Evolutionary conservation across 2,113 vertebrate species (phyloP), one percentile per base, ranked within the genome.

Genomic region (Talpa occidentalis): DNA sequence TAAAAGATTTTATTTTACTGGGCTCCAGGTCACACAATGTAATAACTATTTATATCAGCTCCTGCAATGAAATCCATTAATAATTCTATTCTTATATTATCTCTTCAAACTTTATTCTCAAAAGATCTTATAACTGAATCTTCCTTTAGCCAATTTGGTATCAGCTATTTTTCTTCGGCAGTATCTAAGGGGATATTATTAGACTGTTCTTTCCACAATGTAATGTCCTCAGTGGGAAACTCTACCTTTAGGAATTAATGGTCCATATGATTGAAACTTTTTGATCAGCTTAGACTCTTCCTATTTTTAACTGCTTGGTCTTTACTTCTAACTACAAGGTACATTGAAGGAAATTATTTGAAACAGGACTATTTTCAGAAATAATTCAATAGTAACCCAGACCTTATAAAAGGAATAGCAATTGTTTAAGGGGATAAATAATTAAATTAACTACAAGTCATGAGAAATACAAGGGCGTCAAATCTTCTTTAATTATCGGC

Each of bases 41-140:
- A 67, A 82, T 90, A 94, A 95, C 54, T 79, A 54, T 81, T 92
- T 90, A 69, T 91, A 67, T 93, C 60, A 90, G 76, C n/a, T 84
- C 22, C 44, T 0, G 2, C 60, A 40, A n/a, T 90, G 47, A 94
- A 85, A 67, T 81, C n/a, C 64, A 62, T 62, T 86, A 91, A 69
- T 59, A 78, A 54, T 72, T 97, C 49, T 73, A 73, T 94, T 96
- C 93, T 87, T 95, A 90, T 22, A 91, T 88, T 93, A 93, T 80
- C 76, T 80, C 64, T 69, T 93, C 84, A 78, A 92, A 94, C 70
- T 67, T 86, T 93, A 74, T 72, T 78, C 74, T 83, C 88, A 22
- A 59, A 88, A 93, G 82, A 62, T 49, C 67, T 92, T 77, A 59
- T 19, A 35, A 70, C 47, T 96, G 80, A 84, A 94, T 95, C 87